These are phyloP conservation scores for Coranthus polyacanthus DNA, from an alignment of 2,797 vertebrate genomes.

Conservation along the genomic window DNA sequence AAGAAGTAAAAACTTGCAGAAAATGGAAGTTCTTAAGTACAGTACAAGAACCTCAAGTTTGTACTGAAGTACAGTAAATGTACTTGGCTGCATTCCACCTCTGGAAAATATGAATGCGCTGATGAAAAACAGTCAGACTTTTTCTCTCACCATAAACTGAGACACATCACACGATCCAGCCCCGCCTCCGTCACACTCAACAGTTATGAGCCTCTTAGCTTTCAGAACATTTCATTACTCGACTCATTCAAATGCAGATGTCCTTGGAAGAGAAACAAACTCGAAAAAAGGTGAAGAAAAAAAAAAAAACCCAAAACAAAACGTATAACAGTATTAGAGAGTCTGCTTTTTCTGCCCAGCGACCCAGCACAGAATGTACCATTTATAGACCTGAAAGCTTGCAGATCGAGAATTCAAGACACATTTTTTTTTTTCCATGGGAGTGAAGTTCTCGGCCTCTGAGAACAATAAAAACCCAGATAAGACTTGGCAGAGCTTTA, in stretches of 20 bases:
- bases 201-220: constrained; percentile 8
- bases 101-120: neutral
- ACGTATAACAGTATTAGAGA: neutral
- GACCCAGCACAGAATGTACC: constrained; percentile 49
- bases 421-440: constrained; percentile 8
- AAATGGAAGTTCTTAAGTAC: too few relatives aligned
- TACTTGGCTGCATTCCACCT: too few relatives aligned
- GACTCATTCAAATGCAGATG: constrained; percentile 13
- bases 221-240: constrained; percentile 7
- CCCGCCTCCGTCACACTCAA: constrained; percentile 24
- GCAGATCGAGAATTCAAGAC: constrained; percentile 34
- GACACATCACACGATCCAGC: constrained; percentile 12
- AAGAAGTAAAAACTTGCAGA: too few relatives aligned
- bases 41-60: too few relatives aligned
- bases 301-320: too few relatives aligned
- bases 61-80: too few relatives aligned
- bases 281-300: constrained; percentile 9
- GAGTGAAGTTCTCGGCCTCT: constrained; percentile 44
- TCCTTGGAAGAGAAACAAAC: constrained; percentile 15
- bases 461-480: constrained; percentile 56
- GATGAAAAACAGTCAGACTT: constrained; percentile 2
- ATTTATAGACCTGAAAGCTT: constrained; percentile 56
- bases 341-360: constrained; percentile 37
- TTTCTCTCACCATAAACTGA: constrained; percentile 1
- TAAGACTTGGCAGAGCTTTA: constrained; percentile 50